Base-by-base conservation (phyloP, 2,888 invertebrate genomes). In the Bruchidius siliquastri region DNA sequence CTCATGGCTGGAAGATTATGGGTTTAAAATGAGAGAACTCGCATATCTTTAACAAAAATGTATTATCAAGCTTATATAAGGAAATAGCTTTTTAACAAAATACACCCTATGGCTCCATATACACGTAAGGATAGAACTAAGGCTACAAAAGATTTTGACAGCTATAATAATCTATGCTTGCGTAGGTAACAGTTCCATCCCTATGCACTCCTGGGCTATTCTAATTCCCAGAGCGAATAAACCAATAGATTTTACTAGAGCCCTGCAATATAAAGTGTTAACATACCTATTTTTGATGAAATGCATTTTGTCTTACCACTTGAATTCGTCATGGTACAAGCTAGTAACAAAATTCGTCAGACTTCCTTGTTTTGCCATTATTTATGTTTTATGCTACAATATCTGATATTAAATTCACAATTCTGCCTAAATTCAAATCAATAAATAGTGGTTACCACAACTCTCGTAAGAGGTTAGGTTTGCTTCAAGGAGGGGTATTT, bases 211-310 rank as follows among this genome's bases (percentile, higher is more conserved):
- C 83, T 93, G 90, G 1, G 95, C 95, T 81, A 95, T 90, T 77
- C 91, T 90, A 6, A 96, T 90, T 72, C 95, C 95, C 74, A 94
- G 85, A 77, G 91, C 89, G 85, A 95, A 95, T 81, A 95, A 88
- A n/a, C 91, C 92, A 74, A 93, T 88, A 85, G 94, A 94, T 88
- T 95, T 95, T 71, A 94, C 90, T 68, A 95, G 83, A 81, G 93
- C 92, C 95, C 95, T 95, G 88, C 75, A 82, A 74, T 71, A 75
- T 49, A 68, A 22, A 68, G 67, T 72, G 21, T 72, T 67, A 74
- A 69, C 32, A 78, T 77, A 77, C 77, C 77, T 75, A 3, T 22
- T 20, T 67, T 8, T 49, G 66, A 18, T 70, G 22, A 70, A 22
- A 70, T 74, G 72, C 72, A 78, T 79, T 88, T 89, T 87, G 93